Evolutionary conservation across 1,140 invertebrate genomes (phyloP), one percentile per base, ranked within the genome.

Genomic region (Cyclargus thomasi): DNA sequence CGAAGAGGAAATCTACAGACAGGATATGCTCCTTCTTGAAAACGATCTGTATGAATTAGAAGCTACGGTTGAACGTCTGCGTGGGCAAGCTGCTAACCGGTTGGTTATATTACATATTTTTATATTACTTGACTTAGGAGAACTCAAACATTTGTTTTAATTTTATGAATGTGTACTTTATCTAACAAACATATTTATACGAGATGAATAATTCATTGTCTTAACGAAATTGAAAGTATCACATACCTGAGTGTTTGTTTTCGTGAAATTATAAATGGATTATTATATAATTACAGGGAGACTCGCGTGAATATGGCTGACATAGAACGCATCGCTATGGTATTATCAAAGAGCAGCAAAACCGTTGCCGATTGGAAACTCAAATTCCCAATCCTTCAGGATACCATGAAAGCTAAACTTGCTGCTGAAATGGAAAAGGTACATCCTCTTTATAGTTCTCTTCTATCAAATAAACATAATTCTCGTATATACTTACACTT

Each of bases 231-330:
- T 29, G 5, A 29, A 29, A 29, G 29, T 29, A 29, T 5, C 29
- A 29, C 0, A 23, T 23, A 6, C 23, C 23, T 23, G 23, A 23
- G 23, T 2, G 6, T 3, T 29, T n/a, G n/a, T n/a, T 29, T 29
- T 29, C 5, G 29, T 29, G n/a, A n/a, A n/a, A n/a, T n/a, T n/a
- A n/a, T n/a, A 29, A 29, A 29, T 2, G 23, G 23, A 29, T 29
- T 29, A 8, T 8, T 20, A n/a, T 22, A 29, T 53, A 20, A 55
- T 78, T 79, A 10, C 75, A 91, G 90, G 66, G 96, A 97, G 83
- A 98, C 97, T 59, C 93, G 97, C 47, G 97, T 99, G 11, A 99
- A 98, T 82, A 98, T 98, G 96, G 94, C 95, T 0, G 98, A 99
- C 83, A 97, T 99, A 1, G 98, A 99, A 85, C 96, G 96, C 76